phyloP scores from a whole-genome alignment of 1,140 invertebrate genomes.

The Drosophila bipectinata region DNA sequence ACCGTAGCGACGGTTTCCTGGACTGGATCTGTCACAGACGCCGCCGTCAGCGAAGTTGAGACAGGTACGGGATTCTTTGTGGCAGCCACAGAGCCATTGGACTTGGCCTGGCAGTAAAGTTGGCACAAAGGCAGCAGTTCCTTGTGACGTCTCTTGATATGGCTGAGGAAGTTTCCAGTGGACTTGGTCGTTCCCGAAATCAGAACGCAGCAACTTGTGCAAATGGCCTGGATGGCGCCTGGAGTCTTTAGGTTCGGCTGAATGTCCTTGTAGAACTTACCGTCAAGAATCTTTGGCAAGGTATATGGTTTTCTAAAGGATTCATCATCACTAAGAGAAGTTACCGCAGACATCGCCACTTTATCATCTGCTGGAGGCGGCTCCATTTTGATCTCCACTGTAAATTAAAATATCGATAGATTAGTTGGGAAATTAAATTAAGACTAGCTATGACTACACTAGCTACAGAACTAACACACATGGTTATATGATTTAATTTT shows the following conservation, averaged over 20 bases:
- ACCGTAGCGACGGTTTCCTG: constrained; percentile 27
- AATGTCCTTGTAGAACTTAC: constrained; percentile 80
- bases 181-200: constrained; percentile 80
- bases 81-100: constrained; percentile 23
- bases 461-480: constrained; percentile 36
- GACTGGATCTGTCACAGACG: constrained; percentile 9
- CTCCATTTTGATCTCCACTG: constrained; percentile 63
- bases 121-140: constrained; percentile 69
- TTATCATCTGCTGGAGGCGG: constrained; percentile 23
- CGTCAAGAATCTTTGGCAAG: constrained; percentile 77
- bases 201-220: constrained; percentile 71
- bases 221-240: constrained; percentile 78
- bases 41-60: neutral
- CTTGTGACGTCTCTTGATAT: constrained; percentile 78
- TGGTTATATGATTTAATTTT: constrained; percentile 14
- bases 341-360: constrained; percentile 20
- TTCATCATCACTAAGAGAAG: constrained; percentile 60
- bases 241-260: constrained; percentile 78
- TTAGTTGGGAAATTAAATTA: constrained; percentile 34
- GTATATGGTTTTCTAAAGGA: constrained; percentile 60
- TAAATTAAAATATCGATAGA: neutral
- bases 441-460: neutral
- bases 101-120: constrained; percentile 75
- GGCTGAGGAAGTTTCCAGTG: constrained; percentile 78
- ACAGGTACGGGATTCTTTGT: constrained; percentile 20